Evolutionary conservation across 2,113 vertebrate species (phyloP), one percentile per base, ranked within the genome.

Genomic region (Lipotes vexillifer): DNA sequence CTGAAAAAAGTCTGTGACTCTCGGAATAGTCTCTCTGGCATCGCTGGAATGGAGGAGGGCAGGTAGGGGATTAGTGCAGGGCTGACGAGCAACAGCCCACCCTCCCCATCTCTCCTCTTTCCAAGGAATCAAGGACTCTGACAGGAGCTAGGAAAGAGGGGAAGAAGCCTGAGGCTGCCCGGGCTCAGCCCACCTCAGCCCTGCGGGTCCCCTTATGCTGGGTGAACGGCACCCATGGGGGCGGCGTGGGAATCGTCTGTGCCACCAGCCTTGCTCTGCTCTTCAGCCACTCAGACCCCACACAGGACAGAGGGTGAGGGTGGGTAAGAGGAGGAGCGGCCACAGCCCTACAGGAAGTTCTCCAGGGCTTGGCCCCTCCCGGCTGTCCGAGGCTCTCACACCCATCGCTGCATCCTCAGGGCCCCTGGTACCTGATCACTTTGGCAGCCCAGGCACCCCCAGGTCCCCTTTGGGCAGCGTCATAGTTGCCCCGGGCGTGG

Each of bases 401-500:
- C 31, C 38, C 57, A 52, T 3, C 52, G 25, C 57, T 68, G 38
- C 5, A 25, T 29, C 8, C 6, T 55, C 14, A 57, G 12, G 0
- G 1, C 3, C 25, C 29, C 4, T 1, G 18, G 15, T 66, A 94
- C 89, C 88, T 92, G 77, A 84, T 44, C 17, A 63, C 6, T 90
- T 87, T 1, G 3, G 83, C 69, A n/a, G 74, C 74, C 85, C 89
- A 94, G 27, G 0, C 68, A 0, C 75, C 81, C 6, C 96, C 63
- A 2, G 84, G 66, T 15, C 80, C 72, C n/a, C 96, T 89, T 33
- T 1, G 17, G 9, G 92, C 59, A 59, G 90, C 80, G 0, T 95
- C 96, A 36, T 80, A 94, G 78, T 96, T 97, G 11, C 96, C 91
- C 1, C 66, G 63, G 65, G 96, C 85, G 0, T 93, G 95, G 46